These are phyloP conservation scores for Rhogogaster chlorosoma DNA, from an alignment of 2,888 invertebrate species.

Conservation along the genomic window DNA sequence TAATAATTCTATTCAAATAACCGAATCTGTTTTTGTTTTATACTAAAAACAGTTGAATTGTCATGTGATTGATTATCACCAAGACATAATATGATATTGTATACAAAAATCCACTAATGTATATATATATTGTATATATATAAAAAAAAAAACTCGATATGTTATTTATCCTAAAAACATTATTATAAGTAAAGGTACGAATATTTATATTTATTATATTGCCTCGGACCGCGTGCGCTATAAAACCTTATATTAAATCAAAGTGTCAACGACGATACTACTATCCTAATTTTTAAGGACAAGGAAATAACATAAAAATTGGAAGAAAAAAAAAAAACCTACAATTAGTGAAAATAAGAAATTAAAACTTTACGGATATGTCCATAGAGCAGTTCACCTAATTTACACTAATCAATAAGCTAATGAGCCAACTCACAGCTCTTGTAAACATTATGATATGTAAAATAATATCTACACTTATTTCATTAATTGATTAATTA, in stretches of 20 bases:
- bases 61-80: slow-evolving; percentile 16
- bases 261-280: slow-evolving; percentile 3
- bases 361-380: neutral
- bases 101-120: slow-evolving; percentile 1
- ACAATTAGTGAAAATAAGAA: neutral
- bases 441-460: slow-evolving; percentile 33
- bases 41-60: slow-evolving; percentile 16
- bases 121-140: neutral
- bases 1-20: neutral
- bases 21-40: neutral
- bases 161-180: neutral
- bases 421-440: slow-evolving; percentile 36
- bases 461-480: slow-evolving; percentile 34
- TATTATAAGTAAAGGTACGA: slow-evolving; percentile 14
- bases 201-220: slow-evolving; percentile 25
- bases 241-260: neutral
- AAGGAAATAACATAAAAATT: no score
- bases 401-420: slow-evolving; percentile 24
- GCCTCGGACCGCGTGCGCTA: slow-evolving; percentile 31
- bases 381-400: neutral
- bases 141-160: slow-evolving; percentile 22
- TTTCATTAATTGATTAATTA: neutral
- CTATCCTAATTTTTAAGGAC: neutral
- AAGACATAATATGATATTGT: neutral
- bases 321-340: neutral